Percentiles rank a stretch among this genome's conserved stretches.
phyloP scores from a whole-genome alignment of 2,888 invertebrate species.

The Plagodis pulveraria region DNA sequence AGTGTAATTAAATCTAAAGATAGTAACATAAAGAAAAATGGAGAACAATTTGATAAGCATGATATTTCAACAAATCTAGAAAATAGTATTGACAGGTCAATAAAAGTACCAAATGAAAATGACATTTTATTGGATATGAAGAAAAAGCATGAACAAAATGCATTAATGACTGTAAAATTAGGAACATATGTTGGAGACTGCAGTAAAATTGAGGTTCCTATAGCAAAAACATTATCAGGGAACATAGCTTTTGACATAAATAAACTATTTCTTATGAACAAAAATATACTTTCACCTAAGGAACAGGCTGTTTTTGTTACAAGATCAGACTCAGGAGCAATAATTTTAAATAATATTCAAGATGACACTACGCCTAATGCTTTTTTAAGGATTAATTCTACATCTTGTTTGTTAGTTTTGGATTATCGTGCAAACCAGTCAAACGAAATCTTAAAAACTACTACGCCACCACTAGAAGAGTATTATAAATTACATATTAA shows the following conservation, averaged over 20 bases:
- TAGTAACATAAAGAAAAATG: not conserved
- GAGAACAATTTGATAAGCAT: not conserved
- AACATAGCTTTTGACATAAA: constrained; percentile 44
- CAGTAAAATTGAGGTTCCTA: constrained; percentile 32
- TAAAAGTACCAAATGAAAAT: not conserved
- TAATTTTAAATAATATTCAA: constrained; percentile 36
- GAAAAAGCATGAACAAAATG: constrained; percentile 19
- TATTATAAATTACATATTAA: constrained; percentile 49
- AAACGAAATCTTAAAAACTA: constrained; percentile 8
- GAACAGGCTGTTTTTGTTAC: constrained; percentile 43
- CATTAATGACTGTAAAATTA: constrained; percentile 35
- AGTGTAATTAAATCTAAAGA: not conserved
- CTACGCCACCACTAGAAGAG: constrained; percentile 8
- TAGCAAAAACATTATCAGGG: constrained; percentile 47
- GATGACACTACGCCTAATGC: constrained; percentile 39
- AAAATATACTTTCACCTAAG: constrained; percentile 32
- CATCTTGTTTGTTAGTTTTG: constrained; percentile 40
- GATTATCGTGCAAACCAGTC: constrained; percentile 30
- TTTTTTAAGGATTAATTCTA: constrained; percentile 44
- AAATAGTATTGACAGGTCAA: not conserved
- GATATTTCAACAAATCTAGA: not conserved
- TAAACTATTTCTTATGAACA: constrained; percentile 30
- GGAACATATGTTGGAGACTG: constrained; percentile 34
- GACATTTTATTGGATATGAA: constrained; percentile 21
- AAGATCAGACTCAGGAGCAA: constrained; percentile 38